These are phyloP conservation scores for Cacoxenus indagator DNA, from an alignment of 2,888 invertebrate species.

Conservation along the genomic window DNA sequence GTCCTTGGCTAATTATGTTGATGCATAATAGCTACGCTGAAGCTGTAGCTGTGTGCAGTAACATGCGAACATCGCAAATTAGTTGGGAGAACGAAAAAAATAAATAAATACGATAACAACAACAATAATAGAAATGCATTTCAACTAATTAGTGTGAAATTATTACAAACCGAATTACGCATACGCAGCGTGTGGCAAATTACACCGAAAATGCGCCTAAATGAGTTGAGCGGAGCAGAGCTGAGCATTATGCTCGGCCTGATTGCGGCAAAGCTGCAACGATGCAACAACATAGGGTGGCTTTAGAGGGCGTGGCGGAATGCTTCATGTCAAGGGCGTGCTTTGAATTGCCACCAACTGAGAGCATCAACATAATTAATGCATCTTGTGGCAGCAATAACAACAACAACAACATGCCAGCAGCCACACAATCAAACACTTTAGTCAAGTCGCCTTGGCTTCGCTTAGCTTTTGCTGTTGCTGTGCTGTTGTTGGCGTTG, in stretches of 20 bases:
- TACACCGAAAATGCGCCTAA: background rate
- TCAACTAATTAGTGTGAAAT: too few relatives aligned
- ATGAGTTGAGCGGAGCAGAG: too few relatives aligned
- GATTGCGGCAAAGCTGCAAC: background rate
- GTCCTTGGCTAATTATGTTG: background rate
- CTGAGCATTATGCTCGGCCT: too few relatives aligned
- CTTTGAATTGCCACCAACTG: background rate
- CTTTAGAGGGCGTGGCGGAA: background rate
- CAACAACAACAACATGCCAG: background rate
- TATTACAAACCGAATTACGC: background rate
- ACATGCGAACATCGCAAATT: too few relatives aligned
- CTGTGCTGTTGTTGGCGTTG: background rate
- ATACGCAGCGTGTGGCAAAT: background rate
- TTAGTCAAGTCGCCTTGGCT: background rate
- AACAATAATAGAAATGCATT: too few relatives aligned
- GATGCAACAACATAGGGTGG: background rate
- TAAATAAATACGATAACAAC: background rate
- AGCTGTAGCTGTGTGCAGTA: too few relatives aligned
- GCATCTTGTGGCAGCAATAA: conserved; percentile 2
- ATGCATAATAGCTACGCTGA: too few relatives aligned
- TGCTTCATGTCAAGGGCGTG: background rate
- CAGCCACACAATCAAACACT: conserved; percentile 2
- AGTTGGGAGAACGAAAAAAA: background rate
- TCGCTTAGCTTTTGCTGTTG: background rate
- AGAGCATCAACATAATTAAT: conserved; percentile 10